Evolutionary conservation across 2,113 vertebrate genomes (phyloP), one percentile per base, ranked within the genome.

Genomic region (Xiphophorus couchianus): DNA sequence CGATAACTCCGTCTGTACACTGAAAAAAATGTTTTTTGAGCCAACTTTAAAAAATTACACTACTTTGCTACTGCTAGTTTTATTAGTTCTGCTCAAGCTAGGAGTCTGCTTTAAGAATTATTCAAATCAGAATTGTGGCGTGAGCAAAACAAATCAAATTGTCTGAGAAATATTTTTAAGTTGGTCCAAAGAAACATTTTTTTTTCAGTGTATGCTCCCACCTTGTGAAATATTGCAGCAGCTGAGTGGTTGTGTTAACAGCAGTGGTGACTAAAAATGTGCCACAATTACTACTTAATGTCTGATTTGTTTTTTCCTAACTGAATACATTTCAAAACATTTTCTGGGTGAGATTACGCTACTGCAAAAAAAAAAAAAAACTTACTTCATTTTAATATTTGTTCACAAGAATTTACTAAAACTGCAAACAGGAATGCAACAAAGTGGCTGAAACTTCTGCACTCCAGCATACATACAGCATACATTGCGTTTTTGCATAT

Each of bases 381-480:
- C 8, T 42, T 42, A 42, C 13, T 42, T 42, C 30, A 73, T 86
- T 54, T 74, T 76, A 78, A 85, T 19, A 54, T 25, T 54, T 54
- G 17, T 54, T 22, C 6, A 54, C 4, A 2, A 2, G 1, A 3
- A 22, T 25, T 54, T 5, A 42, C 5, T 2, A 25, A 19, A 19
- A 51, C 6, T 54, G 48, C 15, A 6, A 25, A 54, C 48, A 54
- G 5, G 5, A 25, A 54, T 25, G 48, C 48, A 54, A 54, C 19
- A 19, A 22, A 8, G 19, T 54, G 17, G 6, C 19, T 22, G 51
- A 58, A 85, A 80, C 76, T 76, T 79, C 48, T 73, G 69, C 58
- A 86, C 86, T 80, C 74, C 78, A 42, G 80, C 61, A 74, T 84
- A 81, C 78, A 72, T 87, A 51, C 33, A 25, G 74, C n/a, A n/a